Conservation (phyloP, 2,888 invertebrate genomes). For the Stenurella melanura region DNA sequence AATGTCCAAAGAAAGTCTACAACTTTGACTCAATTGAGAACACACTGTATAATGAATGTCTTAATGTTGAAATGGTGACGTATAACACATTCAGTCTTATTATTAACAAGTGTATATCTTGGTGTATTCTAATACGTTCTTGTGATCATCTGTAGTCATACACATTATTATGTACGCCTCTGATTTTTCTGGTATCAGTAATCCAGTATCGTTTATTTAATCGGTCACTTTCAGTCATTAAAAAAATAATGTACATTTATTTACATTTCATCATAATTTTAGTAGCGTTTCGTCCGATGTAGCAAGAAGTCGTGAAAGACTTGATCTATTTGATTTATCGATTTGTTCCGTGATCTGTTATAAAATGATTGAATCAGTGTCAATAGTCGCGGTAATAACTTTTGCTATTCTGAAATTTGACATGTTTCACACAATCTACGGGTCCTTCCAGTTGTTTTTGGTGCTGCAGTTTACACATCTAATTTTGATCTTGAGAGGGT, state of each 20-base stretch:
- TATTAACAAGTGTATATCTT: too few relatives aligned
- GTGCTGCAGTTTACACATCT: constrained; percentile 67
- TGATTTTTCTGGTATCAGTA: constrained; percentile 29
- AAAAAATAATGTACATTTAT: constrained; percentile 29
- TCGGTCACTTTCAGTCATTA: constrained; percentile 28
- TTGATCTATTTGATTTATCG: neutral
- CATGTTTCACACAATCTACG: constrained; percentile 61
- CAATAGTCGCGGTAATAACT: constrained; percentile 27
- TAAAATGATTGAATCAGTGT: constrained; percentile 44
- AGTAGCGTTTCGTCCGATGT: constrained; percentile 14
- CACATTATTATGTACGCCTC: constrained; percentile 11
- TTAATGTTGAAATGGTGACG: too few relatives aligned
- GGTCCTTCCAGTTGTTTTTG: constrained; percentile 64
- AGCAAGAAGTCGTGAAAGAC: neutral
- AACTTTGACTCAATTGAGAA: too few relatives aligned
- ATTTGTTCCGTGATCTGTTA: neutral
- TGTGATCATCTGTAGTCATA: neutral
- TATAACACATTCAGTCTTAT: too few relatives aligned
- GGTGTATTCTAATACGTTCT: neutral
- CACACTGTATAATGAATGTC: too few relatives aligned
- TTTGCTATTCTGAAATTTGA: constrained; percentile 44
- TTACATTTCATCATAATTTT: constrained; percentile 27
- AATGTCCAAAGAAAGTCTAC: too few relatives aligned
- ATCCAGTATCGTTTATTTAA: constrained; percentile 16
- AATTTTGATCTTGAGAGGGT: constrained; percentile 66